A percentile compares a stretch with the other conserved stretches of the same genome.
phyloP scores from a whole-genome alignment of 2,113 vertebrate genomes.

The Rousettus leschenaultii region DNA sequence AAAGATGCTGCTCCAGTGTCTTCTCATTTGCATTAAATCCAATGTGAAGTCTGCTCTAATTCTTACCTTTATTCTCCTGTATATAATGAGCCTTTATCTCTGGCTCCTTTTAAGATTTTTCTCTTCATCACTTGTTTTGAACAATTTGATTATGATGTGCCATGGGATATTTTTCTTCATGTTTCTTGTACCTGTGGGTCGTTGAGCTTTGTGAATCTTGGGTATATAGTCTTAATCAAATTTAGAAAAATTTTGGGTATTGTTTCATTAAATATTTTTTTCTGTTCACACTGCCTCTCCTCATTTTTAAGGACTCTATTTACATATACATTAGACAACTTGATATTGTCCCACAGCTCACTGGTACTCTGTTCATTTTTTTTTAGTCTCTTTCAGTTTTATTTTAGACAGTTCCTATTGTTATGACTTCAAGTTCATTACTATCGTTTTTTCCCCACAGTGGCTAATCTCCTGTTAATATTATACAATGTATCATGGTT shows the following conservation, averaged over 20 bases:
- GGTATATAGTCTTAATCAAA: not conserved
- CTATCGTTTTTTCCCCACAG: not conserved
- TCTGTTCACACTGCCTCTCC: not conserved
- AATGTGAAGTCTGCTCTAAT: not conserved
- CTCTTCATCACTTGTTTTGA: not conserved
- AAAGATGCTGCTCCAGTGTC: not conserved
- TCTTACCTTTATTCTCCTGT: not conserved
- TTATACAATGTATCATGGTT: not conserved
- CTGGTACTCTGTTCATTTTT: not conserved
- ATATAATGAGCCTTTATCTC: not conserved
- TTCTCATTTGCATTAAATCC: not conserved
- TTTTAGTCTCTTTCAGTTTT: not conserved
- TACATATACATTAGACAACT: not conserved
- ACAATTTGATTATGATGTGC: not conserved
- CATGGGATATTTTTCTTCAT: not conserved
- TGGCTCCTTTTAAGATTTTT: conserved; percentile 2
- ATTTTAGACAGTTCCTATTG: not conserved
- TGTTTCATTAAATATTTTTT: not conserved
- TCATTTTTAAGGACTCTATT: not conserved
- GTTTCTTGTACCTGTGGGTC: not conserved
- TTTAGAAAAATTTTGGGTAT: not conserved
- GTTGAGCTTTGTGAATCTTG: not conserved
- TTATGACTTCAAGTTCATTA: not conserved
- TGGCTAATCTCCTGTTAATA: not conserved
- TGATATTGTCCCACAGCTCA: not conserved